Percentiles rank a stretch among this genome's conserved stretches.
phyloP scores from a whole-genome alignment of 2,888 invertebrate genomes.

The Eupelmus urozonus region DNA sequence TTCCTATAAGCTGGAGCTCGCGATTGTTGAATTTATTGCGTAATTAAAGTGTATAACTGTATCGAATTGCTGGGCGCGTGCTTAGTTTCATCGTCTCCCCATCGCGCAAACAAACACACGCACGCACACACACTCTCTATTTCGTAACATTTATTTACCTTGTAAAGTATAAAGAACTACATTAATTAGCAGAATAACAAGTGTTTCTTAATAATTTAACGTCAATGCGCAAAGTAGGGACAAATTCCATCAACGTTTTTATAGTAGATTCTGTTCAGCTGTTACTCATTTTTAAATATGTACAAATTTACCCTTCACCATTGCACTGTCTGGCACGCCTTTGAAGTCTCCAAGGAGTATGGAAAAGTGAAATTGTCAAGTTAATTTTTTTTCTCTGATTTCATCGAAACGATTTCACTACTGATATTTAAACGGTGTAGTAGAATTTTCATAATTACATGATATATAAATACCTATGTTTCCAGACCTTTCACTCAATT shows the following conservation, averaged over 20 bases:
- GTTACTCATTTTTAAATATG: constrained; percentile 12
- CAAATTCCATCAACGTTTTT: constrained; percentile 42
- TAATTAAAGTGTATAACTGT: constrained; percentile 55
- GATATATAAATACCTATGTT: too few species aligned
- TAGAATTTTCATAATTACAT: too few species aligned
- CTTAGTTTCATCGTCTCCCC: too few species aligned
- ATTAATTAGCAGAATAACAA: constrained; percentile 25
- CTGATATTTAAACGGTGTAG: too few species aligned
- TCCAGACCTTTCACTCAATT: background rate
- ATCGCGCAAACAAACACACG: background rate
- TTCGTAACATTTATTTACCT: constrained; percentile 52
- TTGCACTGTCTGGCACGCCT: too few species aligned
- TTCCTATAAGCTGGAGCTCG: constrained; percentile 5
- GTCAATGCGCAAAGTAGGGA: constrained; percentile 33
- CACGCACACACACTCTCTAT: too few species aligned
- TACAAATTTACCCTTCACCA: background rate
- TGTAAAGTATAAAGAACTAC: constrained; percentile 51
- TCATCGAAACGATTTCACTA: too few species aligned
- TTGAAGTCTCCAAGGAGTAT: too few species aligned
- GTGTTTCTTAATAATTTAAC: constrained; percentile 46
- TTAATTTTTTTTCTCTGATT: too few species aligned
- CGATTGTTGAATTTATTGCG: constrained; percentile 42
- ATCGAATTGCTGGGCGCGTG: constrained; percentile 39
- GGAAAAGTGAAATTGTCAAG: too few species aligned
- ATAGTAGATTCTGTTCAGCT: constrained; percentile 45